Conservation (phyloP, 2,113 vertebrate genomes). For the Corythaeola cristata region DNA sequence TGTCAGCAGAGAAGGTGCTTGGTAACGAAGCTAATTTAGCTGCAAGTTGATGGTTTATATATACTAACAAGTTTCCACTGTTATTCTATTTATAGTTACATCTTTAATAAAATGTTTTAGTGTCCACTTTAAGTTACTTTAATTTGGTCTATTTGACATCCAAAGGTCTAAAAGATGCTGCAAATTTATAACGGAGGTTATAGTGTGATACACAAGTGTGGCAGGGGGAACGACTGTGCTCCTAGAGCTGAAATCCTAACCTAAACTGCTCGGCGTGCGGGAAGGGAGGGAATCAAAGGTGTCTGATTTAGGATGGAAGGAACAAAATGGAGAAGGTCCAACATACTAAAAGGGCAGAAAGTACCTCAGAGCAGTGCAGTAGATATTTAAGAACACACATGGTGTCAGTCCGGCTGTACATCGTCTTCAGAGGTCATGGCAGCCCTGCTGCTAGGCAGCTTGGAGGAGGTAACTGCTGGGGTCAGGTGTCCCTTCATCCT, state of each 20-base stretch:
- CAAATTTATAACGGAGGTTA: not conserved
- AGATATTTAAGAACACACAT: not conserved
- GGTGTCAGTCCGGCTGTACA: not conserved
- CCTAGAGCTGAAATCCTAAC: not conserved
- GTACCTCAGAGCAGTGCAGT: not conserved
- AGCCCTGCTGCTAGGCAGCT: not conserved
- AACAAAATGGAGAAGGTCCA: not conserved
- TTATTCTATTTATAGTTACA: not conserved
- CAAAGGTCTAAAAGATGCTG: not conserved
- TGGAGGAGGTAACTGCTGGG: not conserved
- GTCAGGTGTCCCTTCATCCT: not conserved
- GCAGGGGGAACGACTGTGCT: not conserved
- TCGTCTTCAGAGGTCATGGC: not conserved
- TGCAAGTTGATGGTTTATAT: not conserved
- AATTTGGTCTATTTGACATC: not conserved
- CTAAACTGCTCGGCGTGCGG: not conserved
- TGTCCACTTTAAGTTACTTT: not conserved
- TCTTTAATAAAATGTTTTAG: not conserved
- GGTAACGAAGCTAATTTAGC: not conserved
- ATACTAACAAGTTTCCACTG: not conserved
- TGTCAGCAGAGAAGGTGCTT: constrained; percentile 1
- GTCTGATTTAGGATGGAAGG: not conserved
- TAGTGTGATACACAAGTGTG: not conserved
- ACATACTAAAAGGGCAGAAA: not conserved
- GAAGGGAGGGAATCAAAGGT: not conserved